These are phyloP conservation scores for Chaunax sp. DNA, from an alignment of 2,797 vertebrate genomes.

Conservation along the genomic window DNA sequence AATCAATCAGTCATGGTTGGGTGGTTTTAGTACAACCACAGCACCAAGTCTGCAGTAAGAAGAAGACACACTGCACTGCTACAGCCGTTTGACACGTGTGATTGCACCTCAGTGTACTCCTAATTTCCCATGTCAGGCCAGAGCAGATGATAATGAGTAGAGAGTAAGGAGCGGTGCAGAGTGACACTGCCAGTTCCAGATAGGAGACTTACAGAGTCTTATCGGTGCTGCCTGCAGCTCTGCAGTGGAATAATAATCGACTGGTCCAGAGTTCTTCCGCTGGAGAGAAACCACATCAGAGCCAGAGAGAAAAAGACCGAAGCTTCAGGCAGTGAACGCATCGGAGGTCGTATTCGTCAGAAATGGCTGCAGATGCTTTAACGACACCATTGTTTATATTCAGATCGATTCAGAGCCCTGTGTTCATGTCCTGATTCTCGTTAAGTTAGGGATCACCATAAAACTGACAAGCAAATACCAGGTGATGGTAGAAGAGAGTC, in stretches of 20 bases:
- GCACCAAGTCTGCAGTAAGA: background rate
- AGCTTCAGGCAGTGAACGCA: constrained; percentile 28
- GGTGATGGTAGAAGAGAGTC: no score
- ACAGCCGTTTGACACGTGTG: constrained; percentile 33
- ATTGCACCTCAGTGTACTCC: constrained; percentile 22
- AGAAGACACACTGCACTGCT: constrained; percentile 8
- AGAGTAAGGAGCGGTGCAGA: constrained; percentile 12
- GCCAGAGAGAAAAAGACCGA: constrained; percentile 6
- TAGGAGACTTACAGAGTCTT: constrained; percentile 38
- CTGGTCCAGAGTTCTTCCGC: constrained; percentile 35
- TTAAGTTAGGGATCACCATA: no score
- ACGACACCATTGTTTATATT: constrained; percentile 39
- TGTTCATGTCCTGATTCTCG: constrained; percentile 24
- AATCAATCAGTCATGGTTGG: no score
- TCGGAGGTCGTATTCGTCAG: constrained; percentile 29
- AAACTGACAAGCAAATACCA: background rate
- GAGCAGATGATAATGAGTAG: constrained; percentile 38
- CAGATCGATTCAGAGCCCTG: constrained; percentile 13
- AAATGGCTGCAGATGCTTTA: constrained; percentile 30
- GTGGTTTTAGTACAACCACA: no score
- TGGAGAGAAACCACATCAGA: constrained; percentile 38
- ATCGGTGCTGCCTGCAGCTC: constrained; percentile 51
- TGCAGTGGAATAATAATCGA: constrained; percentile 44
- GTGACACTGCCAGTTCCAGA: constrained; percentile 32
- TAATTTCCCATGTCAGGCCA: constrained; percentile 39